Base-by-base conservation (phyloP, 35 echinoderm and acorn worm genomes). In the Ptychodera flava region DNA sequence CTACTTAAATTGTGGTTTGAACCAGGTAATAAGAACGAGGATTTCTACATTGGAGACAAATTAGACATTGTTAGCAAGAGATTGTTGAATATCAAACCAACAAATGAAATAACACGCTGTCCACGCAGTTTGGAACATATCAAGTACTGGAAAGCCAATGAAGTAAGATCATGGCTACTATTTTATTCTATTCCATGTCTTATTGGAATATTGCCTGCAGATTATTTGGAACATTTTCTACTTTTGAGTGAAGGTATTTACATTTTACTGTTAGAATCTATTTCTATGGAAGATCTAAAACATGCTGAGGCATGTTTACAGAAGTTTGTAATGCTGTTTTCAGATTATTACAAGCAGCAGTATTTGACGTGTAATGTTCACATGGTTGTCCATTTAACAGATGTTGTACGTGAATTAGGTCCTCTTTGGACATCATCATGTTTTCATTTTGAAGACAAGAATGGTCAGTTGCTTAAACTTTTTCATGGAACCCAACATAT, bases 131-230 rank as follows among this genome's bases (percentile, higher is more conserved):
- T 29, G 85, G 83, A 84, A n/a, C n/a, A n/a, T n/a, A n/a, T n/a
- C n/a, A n/a, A n/a, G n/a, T n/a, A n/a, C n/a, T n/a, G n/a, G n/a
- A 90, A 90, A 45, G 89, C 89, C 16, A 82, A 79, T 36, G 89
- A 90, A 32, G 85, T 82, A 31, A 29, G 89, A 28, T 85, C 89
- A 6, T 87, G 76, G 83, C 33, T 90, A 33, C 52, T 86, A 36
- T 90, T 78, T 86, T 90, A 90, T 79, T 90, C 89, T 1, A 29
- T 90, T 33, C 89, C 89, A 75, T 89, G 81, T 27, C n/a, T n/a
- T n/a, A n/a, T n/a, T n/a, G n/a, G n/a, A n/a, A n/a, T n/a, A n/a
- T n/a, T n/a, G n/a, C n/a, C 31, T 28, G 52, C 76, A 34, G 36
- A 82, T 31, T 90, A 32, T 87, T 86, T 78, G 29, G 35, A 90